Conservation (phyloP, 1,140 invertebrate genomes). For the Metopolophium dirhodum region DNA sequence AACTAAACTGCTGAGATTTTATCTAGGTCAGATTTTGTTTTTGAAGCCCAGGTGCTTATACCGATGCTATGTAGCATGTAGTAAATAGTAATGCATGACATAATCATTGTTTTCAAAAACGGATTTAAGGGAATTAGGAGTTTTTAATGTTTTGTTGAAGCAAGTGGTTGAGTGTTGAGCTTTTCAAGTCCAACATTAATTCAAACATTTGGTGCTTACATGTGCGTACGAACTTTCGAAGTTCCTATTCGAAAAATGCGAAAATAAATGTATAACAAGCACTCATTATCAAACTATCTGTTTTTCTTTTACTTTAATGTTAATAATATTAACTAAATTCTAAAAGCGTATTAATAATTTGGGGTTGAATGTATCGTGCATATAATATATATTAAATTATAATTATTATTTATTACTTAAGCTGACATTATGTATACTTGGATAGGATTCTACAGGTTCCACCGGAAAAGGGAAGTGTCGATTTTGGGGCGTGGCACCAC, state of each 20-base stretch:
- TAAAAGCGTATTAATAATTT: background rate
- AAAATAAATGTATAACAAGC: background rate
- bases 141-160: too few relatives aligned
- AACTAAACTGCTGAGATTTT: too few relatives aligned
- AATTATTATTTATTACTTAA: background rate
- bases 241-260: too few relatives aligned
- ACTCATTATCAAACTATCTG: background rate
- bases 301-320: background rate
- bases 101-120: background rate
- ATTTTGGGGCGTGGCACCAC: constrained; percentile 44
- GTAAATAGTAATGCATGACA: too few relatives aligned
- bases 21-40: too few relatives aligned
- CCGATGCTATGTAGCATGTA: too few relatives aligned
- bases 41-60: too few relatives aligned
- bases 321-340: background rate
- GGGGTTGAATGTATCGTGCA: background rate
- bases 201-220: background rate
- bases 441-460: constrained; percentile 14
- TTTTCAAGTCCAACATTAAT: background rate
- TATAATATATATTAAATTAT: background rate
- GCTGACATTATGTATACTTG: background rate
- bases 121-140: background rate
- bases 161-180: too few relatives aligned
- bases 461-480: constrained; percentile 32
- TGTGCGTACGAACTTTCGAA: background rate